Conservation (phyloP, 2,888 invertebrate species). For the Hypercompe scribonia region DNA sequence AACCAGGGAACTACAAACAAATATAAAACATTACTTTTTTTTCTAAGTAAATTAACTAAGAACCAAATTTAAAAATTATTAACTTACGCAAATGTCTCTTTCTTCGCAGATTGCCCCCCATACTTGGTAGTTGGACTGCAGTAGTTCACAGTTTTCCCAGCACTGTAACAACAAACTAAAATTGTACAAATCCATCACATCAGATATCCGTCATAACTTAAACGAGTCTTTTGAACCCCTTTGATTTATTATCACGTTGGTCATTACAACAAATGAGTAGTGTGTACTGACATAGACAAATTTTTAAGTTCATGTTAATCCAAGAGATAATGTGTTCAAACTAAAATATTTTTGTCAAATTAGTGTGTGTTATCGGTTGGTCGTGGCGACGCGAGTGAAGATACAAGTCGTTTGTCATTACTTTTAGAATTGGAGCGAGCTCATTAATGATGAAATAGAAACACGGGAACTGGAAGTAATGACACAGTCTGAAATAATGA, state of each 20-base stretch:
- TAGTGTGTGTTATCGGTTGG: slow-evolving; percentile 62
- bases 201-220: slow-evolving; percentile 61
- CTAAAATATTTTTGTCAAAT: slow-evolving; percentile 62
- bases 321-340: slow-evolving; percentile 54
- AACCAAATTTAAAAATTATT: slow-evolving; percentile 10
- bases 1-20: slow-evolving; percentile 89
- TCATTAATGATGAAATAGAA: slow-evolving; percentile 52
- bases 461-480: slow-evolving; percentile 35
- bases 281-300: slow-evolving; percentile 64
- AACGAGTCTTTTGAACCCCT: slow-evolving; percentile 61
- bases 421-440: slow-evolving; percentile 58
- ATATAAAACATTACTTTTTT: slow-evolving; percentile 20
- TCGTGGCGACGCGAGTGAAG: slow-evolving; percentile 57
- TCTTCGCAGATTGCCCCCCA: slow-evolving; percentile 91
- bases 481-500: slow-evolving; percentile 24
- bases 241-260: slow-evolving; percentile 61
- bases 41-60: slow-evolving; percentile 13
- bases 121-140: slow-evolving; percentile 90
- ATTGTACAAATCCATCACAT: slow-evolving; percentile 56
- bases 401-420: slow-evolving; percentile 66
- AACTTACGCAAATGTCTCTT: slow-evolving; percentile 91
- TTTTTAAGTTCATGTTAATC: slow-evolving; percentile 60
- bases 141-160: slow-evolving; percentile 91
- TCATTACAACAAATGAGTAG: slow-evolving; percentile 64
- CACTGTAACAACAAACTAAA: slow-evolving; percentile 88